Percentiles rank a stretch among this genome's conserved stretches.
phyloP scores from a whole-genome alignment of 2,888 invertebrate genomes.

The Stomorhina lunata region DNA sequence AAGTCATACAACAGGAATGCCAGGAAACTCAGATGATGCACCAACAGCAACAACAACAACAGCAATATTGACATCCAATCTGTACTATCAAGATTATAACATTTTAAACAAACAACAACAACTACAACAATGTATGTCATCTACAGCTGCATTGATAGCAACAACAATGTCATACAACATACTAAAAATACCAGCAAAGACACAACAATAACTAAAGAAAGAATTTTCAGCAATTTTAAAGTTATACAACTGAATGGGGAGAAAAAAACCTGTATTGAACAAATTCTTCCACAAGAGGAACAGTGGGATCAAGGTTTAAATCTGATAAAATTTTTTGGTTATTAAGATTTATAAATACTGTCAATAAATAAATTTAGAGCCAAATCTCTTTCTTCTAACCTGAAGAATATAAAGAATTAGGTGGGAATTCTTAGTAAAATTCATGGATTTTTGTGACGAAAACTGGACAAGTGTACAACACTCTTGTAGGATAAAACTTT shows the following conservation, averaged over 20 bases:
- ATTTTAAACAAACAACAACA: constrained; percentile 14
- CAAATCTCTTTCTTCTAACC: neutral
- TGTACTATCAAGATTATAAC: constrained; percentile 24
- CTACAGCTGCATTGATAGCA: constrained; percentile 26
- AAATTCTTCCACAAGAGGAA: neutral
- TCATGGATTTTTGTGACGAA: too few species aligned
- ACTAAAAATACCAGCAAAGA: neutral
- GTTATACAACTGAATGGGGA: neutral
- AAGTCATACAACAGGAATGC: neutral
- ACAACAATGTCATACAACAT: neutral
- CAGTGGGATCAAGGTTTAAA: neutral
- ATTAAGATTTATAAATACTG: neutral
- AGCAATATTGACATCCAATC: constrained; percentile 43
- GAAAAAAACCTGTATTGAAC: neutral
- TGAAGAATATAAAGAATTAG: too few species aligned
- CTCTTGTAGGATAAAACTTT: too few species aligned
- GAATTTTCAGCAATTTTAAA: neutral
- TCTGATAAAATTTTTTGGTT: neutral
- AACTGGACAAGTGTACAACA: too few species aligned
- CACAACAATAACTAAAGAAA: neutral
- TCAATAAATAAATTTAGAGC: too few species aligned
- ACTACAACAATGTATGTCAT: neutral
- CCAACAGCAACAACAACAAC: neutral
- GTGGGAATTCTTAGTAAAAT: too few species aligned
- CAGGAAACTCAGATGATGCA: too few species aligned